These are phyloP conservation scores for Mantis religiosa DNA, from an alignment of 2,888 invertebrate species.

Conservation along the genomic window DNA sequence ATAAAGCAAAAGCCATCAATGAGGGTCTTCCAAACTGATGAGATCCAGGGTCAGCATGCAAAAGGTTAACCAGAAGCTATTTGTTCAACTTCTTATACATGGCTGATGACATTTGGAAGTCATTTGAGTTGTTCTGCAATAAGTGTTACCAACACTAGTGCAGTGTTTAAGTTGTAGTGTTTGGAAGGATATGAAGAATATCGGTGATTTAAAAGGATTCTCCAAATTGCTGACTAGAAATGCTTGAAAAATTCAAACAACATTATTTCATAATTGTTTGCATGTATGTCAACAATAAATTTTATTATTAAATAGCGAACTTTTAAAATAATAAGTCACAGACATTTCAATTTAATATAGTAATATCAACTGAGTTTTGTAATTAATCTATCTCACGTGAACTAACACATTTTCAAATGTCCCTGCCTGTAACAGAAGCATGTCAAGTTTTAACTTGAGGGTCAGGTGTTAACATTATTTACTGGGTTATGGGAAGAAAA, in stretches of 20 bases:
- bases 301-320: slow-evolving; percentile 14
- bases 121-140: neutral
- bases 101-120: too few species aligned
- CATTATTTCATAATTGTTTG: neutral
- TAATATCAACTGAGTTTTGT: neutral
- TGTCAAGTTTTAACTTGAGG: neutral
- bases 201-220: neutral
- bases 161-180: neutral
- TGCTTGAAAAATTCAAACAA: neutral
- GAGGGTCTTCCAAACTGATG: neutral
- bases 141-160: neutral
- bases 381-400: neutral
- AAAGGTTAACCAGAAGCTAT: neutral
- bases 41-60: neutral
- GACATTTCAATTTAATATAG: neutral
- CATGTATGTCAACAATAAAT: slow-evolving; percentile 11
- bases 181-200: neutral
- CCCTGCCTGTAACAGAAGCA: slow-evolving; percentile 3
- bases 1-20: neutral
- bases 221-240: neutral
- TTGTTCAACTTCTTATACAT: too few species aligned
- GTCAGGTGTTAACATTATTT: neutral
- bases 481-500: neutral
- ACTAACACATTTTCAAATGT: neutral
- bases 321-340: slow-evolving; percentile 14